Base-by-base conservation (phyloP, 2,113 vertebrate species). In the Lampris incognitus region DNA sequence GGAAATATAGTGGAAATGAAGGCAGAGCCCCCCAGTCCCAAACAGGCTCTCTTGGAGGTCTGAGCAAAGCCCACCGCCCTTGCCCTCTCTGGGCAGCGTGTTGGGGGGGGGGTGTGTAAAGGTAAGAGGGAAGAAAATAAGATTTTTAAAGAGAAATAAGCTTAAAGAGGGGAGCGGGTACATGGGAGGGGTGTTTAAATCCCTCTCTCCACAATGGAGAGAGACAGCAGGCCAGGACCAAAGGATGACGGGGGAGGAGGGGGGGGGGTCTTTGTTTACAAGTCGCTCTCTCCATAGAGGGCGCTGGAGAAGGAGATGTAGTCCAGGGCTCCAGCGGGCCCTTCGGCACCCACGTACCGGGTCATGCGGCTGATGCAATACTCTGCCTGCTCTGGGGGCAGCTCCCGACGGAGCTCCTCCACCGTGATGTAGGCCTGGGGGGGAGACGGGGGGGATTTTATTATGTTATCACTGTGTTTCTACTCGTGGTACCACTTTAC, bases 301-400 rank as follows among this genome's bases (percentile, higher is more conserved):
- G 96, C 96, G 59, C 94, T 97, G 91, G 96, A 97, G 95, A 97
- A 97, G 90, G 96, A 97, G 89, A 97, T 93, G 42, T 97, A 97
- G 94, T 97, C 96, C 87, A 97, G 94, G 74, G 96, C 96, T 37
- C 95, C 96, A 0, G 89, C 0, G 0, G 90, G 64, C 1, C 82
- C 36, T 6, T 95, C 95, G 0, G 89, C 1, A 4, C 95, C 95
- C 42, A 92, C 49, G 92, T 94, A 97, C 84, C 95, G 89, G n/a
- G 87, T 94, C 96, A 97, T 97, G 87, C 96, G 94, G 85, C 75
- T 95, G 94, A 97, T 96, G 93, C 96, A 97, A 83, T 97, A 97
- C 84, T 97, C 96, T 0, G 96, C 96, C 93, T 97, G 96, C 88
- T 97, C 96, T 0, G 94, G 92, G 0, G 96, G 96, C 72, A 97